These are phyloP conservation scores for Ivindomyrus marchei DNA, from an alignment of 2,113 vertebrate species.

Conservation along the genomic window DNA sequence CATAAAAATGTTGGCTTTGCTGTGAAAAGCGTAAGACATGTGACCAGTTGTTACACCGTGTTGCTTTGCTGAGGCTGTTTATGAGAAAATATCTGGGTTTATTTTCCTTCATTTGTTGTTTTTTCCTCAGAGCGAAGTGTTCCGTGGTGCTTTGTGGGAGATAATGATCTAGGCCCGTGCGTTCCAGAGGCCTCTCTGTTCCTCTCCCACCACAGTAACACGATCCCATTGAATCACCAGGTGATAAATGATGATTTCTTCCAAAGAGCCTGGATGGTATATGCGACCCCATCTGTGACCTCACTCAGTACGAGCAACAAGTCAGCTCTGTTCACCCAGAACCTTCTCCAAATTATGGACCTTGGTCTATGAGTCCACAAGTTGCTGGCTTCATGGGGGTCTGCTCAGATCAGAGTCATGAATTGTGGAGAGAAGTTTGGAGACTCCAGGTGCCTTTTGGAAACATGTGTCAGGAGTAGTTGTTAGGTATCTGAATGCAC, in stretches of 20 bases:
- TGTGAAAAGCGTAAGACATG: not conserved
- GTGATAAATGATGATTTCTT: conserved; percentile 68
- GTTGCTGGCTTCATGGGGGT: not conserved
- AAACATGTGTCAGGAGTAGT: not conserved
- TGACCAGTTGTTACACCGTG: not conserved
- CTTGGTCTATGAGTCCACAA: conserved; percentile 17
- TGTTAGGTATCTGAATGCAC: no score
- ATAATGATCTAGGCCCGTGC: conserved; percentile 2
- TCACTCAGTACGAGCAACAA: conserved; percentile 44
- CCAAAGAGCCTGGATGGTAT: conserved; percentile 59
- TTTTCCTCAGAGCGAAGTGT: conserved; percentile 2
- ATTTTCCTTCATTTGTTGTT: not conserved
- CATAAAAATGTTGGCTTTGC: not conserved
- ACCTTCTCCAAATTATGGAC: conserved; percentile 18
- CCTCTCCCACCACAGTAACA: conserved; percentile 43
- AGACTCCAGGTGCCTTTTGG: not conserved
- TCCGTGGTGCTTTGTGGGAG: not conserved
- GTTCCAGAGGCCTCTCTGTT: conserved; percentile 26
- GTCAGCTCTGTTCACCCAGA: conserved; percentile 36
- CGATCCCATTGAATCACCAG: conserved; percentile 58
- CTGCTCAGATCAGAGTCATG: not conserved
- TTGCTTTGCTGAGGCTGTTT: not conserved
- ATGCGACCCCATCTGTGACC: conserved; percentile 49
- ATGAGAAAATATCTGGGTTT: not conserved
- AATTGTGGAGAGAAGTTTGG: no score